These are phyloP conservation scores for Drosophila fuyamai DNA, from an alignment of 1,140 invertebrate genomes.

Conservation along the genomic window DNA sequence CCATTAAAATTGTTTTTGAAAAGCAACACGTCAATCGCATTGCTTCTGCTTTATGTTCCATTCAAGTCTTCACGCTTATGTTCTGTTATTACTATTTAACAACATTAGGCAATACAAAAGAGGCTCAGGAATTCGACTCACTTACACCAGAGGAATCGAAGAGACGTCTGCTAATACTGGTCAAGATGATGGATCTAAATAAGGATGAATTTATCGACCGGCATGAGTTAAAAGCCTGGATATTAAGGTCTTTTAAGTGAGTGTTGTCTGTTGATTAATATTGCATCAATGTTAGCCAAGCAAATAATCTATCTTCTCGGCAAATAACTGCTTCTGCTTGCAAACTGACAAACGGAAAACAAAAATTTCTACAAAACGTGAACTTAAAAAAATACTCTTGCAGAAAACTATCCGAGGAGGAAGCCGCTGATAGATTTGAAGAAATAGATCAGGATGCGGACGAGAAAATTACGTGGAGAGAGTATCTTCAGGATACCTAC, in stretches of 20 bases:
- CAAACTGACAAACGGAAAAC: conserved; percentile 10
- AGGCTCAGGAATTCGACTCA: conserved; percentile 96
- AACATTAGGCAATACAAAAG: conserved; percentile 92
- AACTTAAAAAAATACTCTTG: conserved; percentile 8
- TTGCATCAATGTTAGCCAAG: conserved; percentile 27
- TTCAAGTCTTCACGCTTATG: conserved; percentile 23
- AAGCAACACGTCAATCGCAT: conserved; percentile 36
- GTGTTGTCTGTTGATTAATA: conserved; percentile 84
- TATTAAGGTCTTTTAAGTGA: conserved; percentile 96
- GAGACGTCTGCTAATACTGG: conserved; percentile 90
- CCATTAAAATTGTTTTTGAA: conserved; percentile 22
- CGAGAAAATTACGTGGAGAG: conserved; percentile 93
- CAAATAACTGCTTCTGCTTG: conserved; percentile 29
- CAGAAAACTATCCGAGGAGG: conserved; percentile 94
- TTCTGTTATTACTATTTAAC: conserved; percentile 9
- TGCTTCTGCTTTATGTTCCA: conserved; percentile 23
- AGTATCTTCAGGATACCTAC: conserved; percentile 94
- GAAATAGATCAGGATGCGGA: conserved; percentile 95
- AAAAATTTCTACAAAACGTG: neutral
- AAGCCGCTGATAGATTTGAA: conserved; percentile 93
- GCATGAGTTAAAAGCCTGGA: conserved; percentile 96
- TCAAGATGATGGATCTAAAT: conserved; percentile 96
- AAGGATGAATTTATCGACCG: conserved; percentile 90
- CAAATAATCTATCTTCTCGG: conserved; percentile 26
- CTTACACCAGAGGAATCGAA: conserved; percentile 95